phyloP scores from a whole-genome alignment of 1,140 invertebrate genomes.

The Calliopsis andreniformis region DNA sequence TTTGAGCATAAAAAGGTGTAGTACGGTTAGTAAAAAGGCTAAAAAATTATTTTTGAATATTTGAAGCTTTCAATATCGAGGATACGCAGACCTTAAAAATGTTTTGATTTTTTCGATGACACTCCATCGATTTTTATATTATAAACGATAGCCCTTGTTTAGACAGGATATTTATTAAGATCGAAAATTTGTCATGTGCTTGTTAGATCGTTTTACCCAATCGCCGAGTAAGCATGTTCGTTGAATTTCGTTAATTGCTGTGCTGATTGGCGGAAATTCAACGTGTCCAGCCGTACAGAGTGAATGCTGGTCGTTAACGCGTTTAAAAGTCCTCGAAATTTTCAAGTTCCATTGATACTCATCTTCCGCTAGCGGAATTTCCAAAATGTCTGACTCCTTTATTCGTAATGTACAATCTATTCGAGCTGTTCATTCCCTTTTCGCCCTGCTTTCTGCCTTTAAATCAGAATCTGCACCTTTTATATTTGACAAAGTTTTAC shows the following conservation, averaged over 20 bases:
- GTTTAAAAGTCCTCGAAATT: constrained; percentile 62
- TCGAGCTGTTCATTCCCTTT: background rate
- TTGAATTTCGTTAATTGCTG: constrained; percentile 71
- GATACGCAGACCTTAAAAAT: too few species aligned
- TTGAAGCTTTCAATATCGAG: too few species aligned
- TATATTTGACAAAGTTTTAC: background rate
- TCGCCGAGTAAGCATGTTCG: constrained; percentile 62
- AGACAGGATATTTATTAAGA: constrained; percentile 12
- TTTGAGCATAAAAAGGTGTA: too few species aligned
- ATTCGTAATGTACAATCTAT: background rate
- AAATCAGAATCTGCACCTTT: constrained; percentile 1
- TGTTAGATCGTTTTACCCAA: constrained; percentile 47
- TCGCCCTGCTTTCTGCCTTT: too few species aligned
- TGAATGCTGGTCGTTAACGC: constrained; percentile 71
- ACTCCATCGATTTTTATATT: background rate
- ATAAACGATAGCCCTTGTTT: background rate
- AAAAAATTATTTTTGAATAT: too few species aligned
- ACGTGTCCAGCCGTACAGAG: constrained; percentile 44
- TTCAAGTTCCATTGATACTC: constrained; percentile 16
- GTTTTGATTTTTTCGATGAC: background rate
- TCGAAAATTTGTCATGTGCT: constrained; percentile 10
- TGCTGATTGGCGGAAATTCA: constrained; percentile 70
- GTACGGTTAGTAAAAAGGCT: too few species aligned
- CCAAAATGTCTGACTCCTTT: constrained; percentile 35
- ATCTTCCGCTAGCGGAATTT: constrained; percentile 16